Conservation (phyloP, 2,888 invertebrate species). For the Eurytoma adleriae region DNA sequence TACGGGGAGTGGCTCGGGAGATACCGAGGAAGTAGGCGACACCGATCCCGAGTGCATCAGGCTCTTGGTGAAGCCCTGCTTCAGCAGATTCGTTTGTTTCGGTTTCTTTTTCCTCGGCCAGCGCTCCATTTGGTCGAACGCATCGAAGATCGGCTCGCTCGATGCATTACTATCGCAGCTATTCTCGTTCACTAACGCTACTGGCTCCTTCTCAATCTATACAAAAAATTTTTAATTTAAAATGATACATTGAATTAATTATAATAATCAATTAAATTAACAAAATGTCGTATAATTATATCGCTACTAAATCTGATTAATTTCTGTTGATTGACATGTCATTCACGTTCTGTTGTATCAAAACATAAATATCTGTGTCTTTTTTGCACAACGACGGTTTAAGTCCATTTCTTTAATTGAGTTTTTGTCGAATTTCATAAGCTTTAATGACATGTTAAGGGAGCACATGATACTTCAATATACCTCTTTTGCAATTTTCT, state of each 20-base stretch:
- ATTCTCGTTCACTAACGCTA: conserved; percentile 33
- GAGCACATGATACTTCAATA: no score
- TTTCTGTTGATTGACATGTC: no score
- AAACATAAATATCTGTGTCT: no score
- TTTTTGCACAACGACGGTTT: no score
- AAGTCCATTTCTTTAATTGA: no score
- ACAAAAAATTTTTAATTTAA: background rate
- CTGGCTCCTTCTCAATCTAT: background rate
- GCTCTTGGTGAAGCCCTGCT: conserved; percentile 77
- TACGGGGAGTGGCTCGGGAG: conserved; percentile 7
- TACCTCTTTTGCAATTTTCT: no score
- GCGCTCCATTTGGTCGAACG: background rate
- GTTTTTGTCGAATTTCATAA: no score
- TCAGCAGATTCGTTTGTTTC: conserved; percentile 81
- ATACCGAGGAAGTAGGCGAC: conserved; percentile 58
- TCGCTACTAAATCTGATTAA: background rate
- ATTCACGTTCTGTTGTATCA: no score
- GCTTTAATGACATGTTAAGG: no score
- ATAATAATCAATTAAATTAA: no score
- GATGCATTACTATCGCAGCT: conserved; percentile 52
- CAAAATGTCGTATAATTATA: background rate
- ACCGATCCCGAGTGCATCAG: conserved; percentile 60
- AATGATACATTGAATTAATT: no score
- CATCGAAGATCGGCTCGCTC: conserved; percentile 12
- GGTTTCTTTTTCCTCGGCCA: conserved; percentile 70